Percentiles rank a stretch among this genome's conserved stretches.
Evolutionary conservation across 2,113 vertebrate genomes (phyloP).

Genomic region (Glaucomys volans): DNA sequence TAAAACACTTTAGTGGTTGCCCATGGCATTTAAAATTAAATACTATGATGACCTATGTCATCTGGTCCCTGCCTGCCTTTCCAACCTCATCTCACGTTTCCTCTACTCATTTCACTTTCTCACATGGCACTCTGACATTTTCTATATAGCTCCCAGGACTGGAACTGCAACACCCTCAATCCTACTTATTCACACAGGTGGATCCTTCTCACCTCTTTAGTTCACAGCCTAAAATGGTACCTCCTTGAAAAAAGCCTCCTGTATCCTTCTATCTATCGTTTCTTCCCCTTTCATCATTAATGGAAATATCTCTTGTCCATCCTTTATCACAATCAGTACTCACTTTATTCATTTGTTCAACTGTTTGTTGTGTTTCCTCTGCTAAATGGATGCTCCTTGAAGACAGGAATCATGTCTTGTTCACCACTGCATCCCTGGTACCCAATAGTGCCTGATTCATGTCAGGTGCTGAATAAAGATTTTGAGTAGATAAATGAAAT

Average conservation of each 20-base stretch:
- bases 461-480: background rate
- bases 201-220: background rate
- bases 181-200: background rate
- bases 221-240: background rate
- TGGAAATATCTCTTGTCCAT: background rate
- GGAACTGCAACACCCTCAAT: background rate
- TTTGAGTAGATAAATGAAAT: background rate
- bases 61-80: background rate
- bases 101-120: background rate
- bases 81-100: background rate
- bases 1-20: slow-evolving; percentile 41
- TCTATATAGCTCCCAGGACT: background rate
- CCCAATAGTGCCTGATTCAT: background rate
- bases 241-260: background rate
- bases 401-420: background rate
- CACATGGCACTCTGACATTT: background rate
- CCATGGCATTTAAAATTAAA: slow-evolving; percentile 53
- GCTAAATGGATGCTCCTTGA: background rate
- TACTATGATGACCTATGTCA: background rate
- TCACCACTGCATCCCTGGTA: background rate
- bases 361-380: background rate
- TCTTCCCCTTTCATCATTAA: background rate
- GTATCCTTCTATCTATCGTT: background rate
- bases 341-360: background rate
- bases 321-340: background rate